phyloP scores from a whole-genome alignment of 2,797 vertebrate genomes.

The Leptatherina wallacei region DNA sequence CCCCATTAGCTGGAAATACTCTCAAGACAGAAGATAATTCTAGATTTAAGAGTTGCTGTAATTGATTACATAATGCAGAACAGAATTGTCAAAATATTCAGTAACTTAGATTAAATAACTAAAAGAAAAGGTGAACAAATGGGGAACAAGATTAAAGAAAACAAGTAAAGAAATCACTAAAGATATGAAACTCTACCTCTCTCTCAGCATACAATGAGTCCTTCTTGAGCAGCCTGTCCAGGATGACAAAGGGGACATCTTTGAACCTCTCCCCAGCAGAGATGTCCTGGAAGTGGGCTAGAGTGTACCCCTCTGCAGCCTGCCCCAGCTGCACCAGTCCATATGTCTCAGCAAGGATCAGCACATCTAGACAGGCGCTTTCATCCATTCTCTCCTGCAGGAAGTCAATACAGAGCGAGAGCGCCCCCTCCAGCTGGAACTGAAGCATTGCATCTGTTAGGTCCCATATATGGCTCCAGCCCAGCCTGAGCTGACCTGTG shows the following conservation, averaged over 20 bases:
- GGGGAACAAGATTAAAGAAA: too few species aligned
- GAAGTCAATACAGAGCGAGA: conserved; percentile 76
- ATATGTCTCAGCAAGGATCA: conserved; percentile 38
- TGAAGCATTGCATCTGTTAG: conserved; percentile 79
- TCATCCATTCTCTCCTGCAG: conserved; percentile 29
- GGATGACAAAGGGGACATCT: conserved; percentile 19
- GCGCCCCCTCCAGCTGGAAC: conserved; percentile 80
- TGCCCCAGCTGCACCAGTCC: conserved; percentile 9
- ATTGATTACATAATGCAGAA: too few species aligned
- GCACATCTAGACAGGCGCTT: conserved; percentile 32
- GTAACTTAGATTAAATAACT: too few species aligned
- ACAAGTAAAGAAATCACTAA: not conserved
- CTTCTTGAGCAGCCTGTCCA: conserved; percentile 20
- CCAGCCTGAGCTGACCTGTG: conserved; percentile 43
- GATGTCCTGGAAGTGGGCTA: conserved; percentile 27
- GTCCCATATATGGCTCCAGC: conserved; percentile 79
- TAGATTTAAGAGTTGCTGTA: too few species aligned
- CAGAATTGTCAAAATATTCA: too few species aligned
- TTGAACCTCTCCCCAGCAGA: conserved; percentile 34
- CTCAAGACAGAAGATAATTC: too few species aligned
- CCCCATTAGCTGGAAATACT: too few species aligned
- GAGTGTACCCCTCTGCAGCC: conserved; percentile 17
- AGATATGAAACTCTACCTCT: conserved; percentile 18
- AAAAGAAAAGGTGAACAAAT: too few species aligned
- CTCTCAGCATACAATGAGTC: conserved; percentile 35